Evolutionary conservation across 2,113 vertebrate species (phyloP).

Genomic region (Clarias macrocephalus): DNA sequence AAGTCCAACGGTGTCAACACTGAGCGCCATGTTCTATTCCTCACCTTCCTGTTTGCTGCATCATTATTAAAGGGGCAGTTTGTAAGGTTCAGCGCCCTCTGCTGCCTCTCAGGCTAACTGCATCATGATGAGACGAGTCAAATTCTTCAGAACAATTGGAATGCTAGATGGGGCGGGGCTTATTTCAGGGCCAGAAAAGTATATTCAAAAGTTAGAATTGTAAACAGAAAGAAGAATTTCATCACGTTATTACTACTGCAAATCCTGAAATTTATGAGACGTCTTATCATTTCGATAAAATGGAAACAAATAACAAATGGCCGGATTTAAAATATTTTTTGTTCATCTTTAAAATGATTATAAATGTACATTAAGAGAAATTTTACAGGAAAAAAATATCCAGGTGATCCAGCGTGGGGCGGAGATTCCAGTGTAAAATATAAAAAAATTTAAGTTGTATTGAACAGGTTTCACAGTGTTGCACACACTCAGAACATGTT

Average conservation of each 20-base stretch:
- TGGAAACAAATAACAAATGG: background rate
- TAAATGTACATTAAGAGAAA: background rate
- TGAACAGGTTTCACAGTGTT: background rate
- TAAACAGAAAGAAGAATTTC: background rate
- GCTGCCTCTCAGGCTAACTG: background rate
- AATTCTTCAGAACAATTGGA: background rate
- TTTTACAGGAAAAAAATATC: background rate
- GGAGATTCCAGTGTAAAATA: background rate
- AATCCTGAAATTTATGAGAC: background rate
- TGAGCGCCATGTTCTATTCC: conserved; percentile 32
- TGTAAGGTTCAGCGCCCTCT: background rate
- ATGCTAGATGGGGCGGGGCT: background rate
- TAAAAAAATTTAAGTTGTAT: no score
- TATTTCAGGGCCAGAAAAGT: conserved; percentile 5
- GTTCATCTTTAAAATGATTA: background rate
- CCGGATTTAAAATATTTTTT: background rate
- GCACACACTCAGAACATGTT: background rate
- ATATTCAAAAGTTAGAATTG: background rate
- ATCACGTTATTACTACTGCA: background rate
- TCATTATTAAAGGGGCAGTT: conserved; percentile 17
- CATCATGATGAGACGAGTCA: background rate
- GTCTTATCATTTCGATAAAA: background rate
- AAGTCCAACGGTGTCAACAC: conserved; percentile 1
- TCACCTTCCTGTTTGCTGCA: background rate
- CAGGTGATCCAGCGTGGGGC: background rate